These are phyloP conservation scores for Psilopogon haemacephalus DNA, from an alignment of 2,113 vertebrate species.

Conservation along the genomic window DNA sequence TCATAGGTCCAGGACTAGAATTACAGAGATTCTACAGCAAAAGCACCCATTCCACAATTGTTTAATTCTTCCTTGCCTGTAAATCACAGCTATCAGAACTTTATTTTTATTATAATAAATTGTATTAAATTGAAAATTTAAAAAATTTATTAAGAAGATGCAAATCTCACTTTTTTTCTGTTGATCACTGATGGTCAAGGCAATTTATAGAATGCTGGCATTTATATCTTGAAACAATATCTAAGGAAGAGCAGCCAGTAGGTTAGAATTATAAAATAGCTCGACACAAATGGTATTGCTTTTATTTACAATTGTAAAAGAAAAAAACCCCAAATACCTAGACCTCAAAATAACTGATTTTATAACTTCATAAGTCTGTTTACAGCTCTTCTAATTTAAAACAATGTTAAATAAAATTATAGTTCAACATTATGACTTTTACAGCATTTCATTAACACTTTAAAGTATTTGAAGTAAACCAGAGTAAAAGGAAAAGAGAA, in stretches of 20 bases:
- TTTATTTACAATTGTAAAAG: not conserved
- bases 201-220: not conserved
- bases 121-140: not conserved
- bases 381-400: not conserved
- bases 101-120: not conserved
- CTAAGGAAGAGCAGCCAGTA: not conserved
- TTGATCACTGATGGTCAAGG: not conserved
- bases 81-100: not conserved
- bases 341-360: not conserved
- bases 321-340: not conserved
- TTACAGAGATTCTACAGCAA: not conserved
- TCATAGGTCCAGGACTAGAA: not conserved
- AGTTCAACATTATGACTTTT: slow-evolving; percentile 17
- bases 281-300: not conserved
- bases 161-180: not conserved
- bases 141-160: not conserved
- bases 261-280: not conserved
- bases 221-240: not conserved
- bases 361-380: slow-evolving; percentile 22
- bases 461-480: slow-evolving; percentile 30
- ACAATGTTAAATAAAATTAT: slow-evolving; percentile 30
- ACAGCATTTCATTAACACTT: slow-evolving; percentile 34
- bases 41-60: not conserved
- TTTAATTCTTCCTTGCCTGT: not conserved
- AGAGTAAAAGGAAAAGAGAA: not conserved